Evolutionary conservation across 1,140 invertebrate species (phyloP).

Genomic region (Pseudomyrmex flavicornis): DNA sequence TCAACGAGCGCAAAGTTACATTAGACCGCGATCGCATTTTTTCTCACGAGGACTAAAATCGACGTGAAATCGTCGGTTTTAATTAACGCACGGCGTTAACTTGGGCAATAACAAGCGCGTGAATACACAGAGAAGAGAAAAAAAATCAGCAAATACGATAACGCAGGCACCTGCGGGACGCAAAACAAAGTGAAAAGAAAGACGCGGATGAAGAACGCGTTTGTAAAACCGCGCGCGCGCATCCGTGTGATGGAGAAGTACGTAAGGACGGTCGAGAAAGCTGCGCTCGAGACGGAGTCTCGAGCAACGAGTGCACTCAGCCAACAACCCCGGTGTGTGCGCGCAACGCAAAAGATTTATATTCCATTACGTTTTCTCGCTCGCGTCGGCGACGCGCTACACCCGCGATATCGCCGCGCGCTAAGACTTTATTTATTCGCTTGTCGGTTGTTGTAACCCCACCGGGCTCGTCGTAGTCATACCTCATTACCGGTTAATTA

Average conservation of each 20-base stretch:
- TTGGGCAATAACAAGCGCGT: neutral
- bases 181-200: neutral
- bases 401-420: slow-evolving; percentile 2
- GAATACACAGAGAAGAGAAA: neutral
- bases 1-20: too few relatives aligned
- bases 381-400: neutral
- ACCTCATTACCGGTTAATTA: slow-evolving; percentile 77
- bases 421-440: slow-evolving; percentile 66
- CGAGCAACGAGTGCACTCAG: slow-evolving; percentile 24
- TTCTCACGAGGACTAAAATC: too few relatives aligned
- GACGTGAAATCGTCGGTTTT: neutral
- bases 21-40: too few relatives aligned
- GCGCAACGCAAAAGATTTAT: slow-evolving; percentile 56
- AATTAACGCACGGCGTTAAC: neutral
- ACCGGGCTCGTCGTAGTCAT: slow-evolving; percentile 59
- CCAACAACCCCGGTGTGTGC: neutral
- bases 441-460: slow-evolving; percentile 47
- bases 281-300: neutral
- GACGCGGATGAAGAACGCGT: neutral
- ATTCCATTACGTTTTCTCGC: slow-evolving; percentile 63
- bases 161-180: slow-evolving; percentile 17
- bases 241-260: neutral
- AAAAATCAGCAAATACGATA: slow-evolving; percentile 20
- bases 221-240: neutral
- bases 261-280: slow-evolving; percentile 1